Percentiles rank a stretch among this genome's conserved stretches.
Evolutionary conservation across 2,113 vertebrate species (phyloP).

Genomic region (Oxygymnocypris stewartii): DNA sequence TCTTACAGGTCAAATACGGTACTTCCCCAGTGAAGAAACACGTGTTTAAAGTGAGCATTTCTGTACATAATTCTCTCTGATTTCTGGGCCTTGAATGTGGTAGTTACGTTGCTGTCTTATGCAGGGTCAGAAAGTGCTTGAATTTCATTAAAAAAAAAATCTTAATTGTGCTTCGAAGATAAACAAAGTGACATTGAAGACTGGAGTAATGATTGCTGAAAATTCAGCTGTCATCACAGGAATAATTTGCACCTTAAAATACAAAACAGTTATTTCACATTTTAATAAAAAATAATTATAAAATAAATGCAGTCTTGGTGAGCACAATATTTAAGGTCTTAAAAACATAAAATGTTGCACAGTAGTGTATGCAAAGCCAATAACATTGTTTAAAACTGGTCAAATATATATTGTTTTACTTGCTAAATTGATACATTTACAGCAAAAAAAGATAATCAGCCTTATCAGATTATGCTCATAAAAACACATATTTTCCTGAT

Average conservation of each 20-base stretch:
- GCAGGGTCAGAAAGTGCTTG: too few relatives aligned
- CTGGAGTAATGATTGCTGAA: background rate
- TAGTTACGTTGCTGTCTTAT: too few relatives aligned
- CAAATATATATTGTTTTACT: background rate
- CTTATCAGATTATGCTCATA: constrained; percentile 1
- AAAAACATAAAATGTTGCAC: background rate
- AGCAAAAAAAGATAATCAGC: background rate
- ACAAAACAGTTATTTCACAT: background rate
- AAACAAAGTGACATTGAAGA: background rate
- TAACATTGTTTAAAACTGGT: background rate
- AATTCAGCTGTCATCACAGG: background rate
- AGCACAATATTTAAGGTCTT: too few relatives aligned
- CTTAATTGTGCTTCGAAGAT: too few relatives aligned
- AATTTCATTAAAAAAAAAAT: too few relatives aligned
- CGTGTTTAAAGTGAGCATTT: too few relatives aligned
- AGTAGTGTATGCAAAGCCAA: background rate
- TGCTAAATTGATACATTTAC: background rate
- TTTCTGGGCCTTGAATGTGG: too few relatives aligned
- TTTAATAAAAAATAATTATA: too few relatives aligned
- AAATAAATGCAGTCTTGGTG: too few relatives aligned
- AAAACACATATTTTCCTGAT: background rate
- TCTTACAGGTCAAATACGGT: background rate
- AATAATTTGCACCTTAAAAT: background rate
- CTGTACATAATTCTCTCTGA: too few relatives aligned
- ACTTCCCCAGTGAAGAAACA: too few relatives aligned